Percentiles rank a stretch among this genome's conserved stretches.
Conservation (phyloP, 1,140 invertebrate genomes). For the Ostrea denselamellosa region DNA sequence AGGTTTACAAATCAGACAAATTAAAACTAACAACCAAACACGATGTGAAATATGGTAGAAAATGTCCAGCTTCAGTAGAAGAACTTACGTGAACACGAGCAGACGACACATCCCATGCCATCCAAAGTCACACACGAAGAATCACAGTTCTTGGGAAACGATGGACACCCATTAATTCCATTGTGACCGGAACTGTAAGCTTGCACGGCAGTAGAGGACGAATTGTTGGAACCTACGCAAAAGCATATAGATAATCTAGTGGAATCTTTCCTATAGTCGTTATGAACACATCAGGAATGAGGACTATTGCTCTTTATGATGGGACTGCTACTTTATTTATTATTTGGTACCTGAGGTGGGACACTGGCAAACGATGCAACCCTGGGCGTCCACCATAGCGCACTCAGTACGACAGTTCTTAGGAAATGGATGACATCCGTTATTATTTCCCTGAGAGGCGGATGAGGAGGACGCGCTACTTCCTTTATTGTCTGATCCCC, state of each 20-base stretch:
- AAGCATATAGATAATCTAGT: neutral
- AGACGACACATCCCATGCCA: constrained; percentile 31
- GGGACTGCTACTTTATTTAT: neutral
- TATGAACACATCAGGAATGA: too few relatives aligned
- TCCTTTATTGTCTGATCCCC: neutral
- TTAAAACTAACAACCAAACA: too few relatives aligned
- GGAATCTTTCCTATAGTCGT: neutral
- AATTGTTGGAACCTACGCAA: neutral
- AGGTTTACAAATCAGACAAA: too few relatives aligned
- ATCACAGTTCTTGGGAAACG: constrained; percentile 32
- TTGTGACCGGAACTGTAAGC: neutral
- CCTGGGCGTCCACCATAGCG: neutral
- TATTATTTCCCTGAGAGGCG: constrained; percentile 34
- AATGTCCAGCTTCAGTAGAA: neutral
- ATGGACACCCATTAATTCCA: constrained; percentile 37
- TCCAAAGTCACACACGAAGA: constrained; percentile 34
- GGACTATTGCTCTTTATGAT: neutral
- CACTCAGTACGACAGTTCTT: constrained; percentile 25
- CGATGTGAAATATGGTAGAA: too few relatives aligned
- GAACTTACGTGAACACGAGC: constrained; percentile 24
- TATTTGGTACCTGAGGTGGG: constrained; percentile 8
- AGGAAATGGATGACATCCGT: constrained; percentile 31
- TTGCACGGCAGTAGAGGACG: neutral
- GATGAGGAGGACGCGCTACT: neutral
- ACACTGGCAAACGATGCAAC: constrained; percentile 40